phyloP scores from a whole-genome alignment of 2,888 invertebrate genomes.

The Holacanthella duospinosa region DNA sequence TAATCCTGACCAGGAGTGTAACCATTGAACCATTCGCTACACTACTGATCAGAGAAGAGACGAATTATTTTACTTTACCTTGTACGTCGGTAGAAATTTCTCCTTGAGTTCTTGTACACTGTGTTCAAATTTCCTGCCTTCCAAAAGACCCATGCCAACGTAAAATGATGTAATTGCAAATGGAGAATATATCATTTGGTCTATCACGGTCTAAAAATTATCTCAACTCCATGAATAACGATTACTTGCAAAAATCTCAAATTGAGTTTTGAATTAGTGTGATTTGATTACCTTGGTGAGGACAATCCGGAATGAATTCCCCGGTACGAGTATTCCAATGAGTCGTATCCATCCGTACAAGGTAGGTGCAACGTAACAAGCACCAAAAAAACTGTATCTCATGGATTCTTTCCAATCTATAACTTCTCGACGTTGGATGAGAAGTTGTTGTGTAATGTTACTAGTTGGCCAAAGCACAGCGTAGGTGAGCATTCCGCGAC shows the following conservation, averaged over 20 bases:
- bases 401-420: constrained; percentile 48
- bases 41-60: no score
- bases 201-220: constrained; percentile 53
- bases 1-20: no score
- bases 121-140: constrained; percentile 55
- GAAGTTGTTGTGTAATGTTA: constrained; percentile 59
- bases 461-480: constrained; percentile 50
- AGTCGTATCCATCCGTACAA: constrained; percentile 67
- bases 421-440: constrained; percentile 51
- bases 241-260: background rate
- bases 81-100: constrained; percentile 65
- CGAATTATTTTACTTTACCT: constrained; percentile 44
- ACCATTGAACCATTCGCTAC: no score
- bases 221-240: constrained; percentile 6
- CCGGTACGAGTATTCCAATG: constrained; percentile 66
- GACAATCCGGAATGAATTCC: constrained; percentile 56
- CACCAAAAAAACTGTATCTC: constrained; percentile 67
- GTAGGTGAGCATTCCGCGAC: constrained; percentile 51
- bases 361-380: constrained; percentile 68
- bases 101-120: constrained; percentile 57
- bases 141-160: constrained; percentile 62
- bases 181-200: constrained; percentile 65
- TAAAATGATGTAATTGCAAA: constrained; percentile 66
- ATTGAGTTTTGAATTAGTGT: background rate
- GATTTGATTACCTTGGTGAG: constrained; percentile 64